Evolutionary conservation across 2,113 vertebrate genomes (phyloP).

Genomic region (Dicrurus megarhynchus): DNA sequence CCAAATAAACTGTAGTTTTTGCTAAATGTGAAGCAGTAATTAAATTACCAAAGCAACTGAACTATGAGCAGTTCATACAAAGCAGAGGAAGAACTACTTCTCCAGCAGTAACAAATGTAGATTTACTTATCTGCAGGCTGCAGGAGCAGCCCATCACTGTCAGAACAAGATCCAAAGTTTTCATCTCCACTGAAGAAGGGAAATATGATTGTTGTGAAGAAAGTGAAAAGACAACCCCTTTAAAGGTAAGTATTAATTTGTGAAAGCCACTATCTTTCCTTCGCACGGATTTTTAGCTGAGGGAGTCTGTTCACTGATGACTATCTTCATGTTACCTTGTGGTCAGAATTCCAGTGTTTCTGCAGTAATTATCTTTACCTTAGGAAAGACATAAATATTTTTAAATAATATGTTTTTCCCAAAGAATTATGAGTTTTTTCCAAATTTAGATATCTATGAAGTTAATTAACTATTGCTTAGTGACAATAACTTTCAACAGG

Average conservation of each 20-base stretch:
- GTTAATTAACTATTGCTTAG: not conserved
- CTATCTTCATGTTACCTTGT: fast-evolving
- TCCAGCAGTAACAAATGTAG: not conserved
- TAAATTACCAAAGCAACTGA: not conserved
- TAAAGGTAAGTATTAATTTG: not conserved
- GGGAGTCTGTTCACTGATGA: not conserved
- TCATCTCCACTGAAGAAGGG: not conserved
- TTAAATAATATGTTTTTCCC: not conserved
- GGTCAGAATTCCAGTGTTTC: not conserved
- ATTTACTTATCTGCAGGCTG: not conserved
- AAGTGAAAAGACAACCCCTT: not conserved
- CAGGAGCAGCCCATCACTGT: not conserved
- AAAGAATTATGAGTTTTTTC: not conserved
- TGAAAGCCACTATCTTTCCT: not conserved
- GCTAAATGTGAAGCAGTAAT: not conserved
- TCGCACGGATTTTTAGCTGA: not conserved
- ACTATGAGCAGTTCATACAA: not conserved
- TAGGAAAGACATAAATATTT: not conserved
- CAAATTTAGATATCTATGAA: not conserved
- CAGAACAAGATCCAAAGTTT: not conserved
- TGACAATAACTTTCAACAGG: not conserved
- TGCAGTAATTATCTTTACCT: not conserved
- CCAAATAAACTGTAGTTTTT: not conserved
- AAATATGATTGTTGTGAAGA: not conserved
- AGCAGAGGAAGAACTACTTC: not conserved